phyloP scores from a whole-genome alignment of 2,888 invertebrate genomes.

The Amaurobius ferox region DNA sequence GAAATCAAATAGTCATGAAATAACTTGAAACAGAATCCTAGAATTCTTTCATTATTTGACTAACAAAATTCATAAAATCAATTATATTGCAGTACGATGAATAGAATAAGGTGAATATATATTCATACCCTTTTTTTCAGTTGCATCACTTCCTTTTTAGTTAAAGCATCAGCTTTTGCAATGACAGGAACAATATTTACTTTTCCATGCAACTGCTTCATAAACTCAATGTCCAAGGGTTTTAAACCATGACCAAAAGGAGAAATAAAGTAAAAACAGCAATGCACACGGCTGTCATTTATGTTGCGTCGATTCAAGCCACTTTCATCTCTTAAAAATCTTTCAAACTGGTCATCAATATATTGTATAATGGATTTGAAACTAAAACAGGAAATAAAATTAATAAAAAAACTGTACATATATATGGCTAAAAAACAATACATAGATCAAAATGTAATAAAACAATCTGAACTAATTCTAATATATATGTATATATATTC shows the following conservation, averaged over 20 bases:
- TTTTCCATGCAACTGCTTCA: slow-evolving; percentile 97
- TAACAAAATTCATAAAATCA: too few species aligned
- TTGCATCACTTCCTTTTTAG: slow-evolving; percentile 91
- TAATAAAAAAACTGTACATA: too few species aligned
- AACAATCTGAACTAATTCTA: too few species aligned
- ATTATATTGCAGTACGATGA: too few species aligned
- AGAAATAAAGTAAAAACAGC: slow-evolving; percentile 98
- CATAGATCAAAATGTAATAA: too few species aligned
- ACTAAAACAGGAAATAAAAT: slow-evolving; percentile 34
- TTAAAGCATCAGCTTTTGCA: slow-evolving; percentile 94
- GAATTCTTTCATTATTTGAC: too few species aligned
- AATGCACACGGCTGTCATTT: slow-evolving; percentile 97
- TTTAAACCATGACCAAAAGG: slow-evolving; percentile 97
- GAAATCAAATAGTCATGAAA: too few species aligned
- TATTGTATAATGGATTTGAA: slow-evolving; percentile 90
- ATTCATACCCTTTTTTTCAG: slow-evolving; percentile 90
- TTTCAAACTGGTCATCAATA: slow-evolving; percentile 97
- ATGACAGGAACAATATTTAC: slow-evolving; percentile 96
- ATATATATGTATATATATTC: too few species aligned
- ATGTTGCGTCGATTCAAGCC: slow-evolving; percentile 91
- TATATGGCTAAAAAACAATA: too few species aligned
- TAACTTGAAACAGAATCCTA: too few species aligned
- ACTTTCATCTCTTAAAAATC: slow-evolving; percentile 77
- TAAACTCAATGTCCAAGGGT: slow-evolving; percentile 95
- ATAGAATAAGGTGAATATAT: too few species aligned